Evolutionary conservation across 2,113 vertebrate genomes (phyloP), one percentile per base, ranked within the genome.

Genomic region (Polypterus bichir): DNA sequence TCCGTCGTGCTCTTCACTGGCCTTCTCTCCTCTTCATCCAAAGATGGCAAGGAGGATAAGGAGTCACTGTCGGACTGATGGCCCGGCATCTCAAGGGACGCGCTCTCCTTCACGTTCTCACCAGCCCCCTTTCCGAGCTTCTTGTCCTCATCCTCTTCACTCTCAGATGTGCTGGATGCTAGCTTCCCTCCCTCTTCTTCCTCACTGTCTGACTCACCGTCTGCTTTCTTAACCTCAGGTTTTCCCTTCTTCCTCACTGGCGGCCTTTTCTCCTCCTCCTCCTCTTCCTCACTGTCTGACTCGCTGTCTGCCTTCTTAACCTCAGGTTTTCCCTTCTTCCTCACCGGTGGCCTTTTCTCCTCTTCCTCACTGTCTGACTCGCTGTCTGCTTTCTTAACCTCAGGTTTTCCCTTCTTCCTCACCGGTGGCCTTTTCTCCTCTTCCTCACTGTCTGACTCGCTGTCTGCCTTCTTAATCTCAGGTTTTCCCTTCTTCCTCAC

Each of bases 41-140:
- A 27, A 59, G 83, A 85, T 3, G 68, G 63, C 7, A 80, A 73
- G 49, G 80, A 81, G 2, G 78, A 81, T 5, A 76, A 80, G 0
- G 81, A 74, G 55, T 77, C 75, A 1, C 6, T 57, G 48, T 48
- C 51, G 5, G 62, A 3, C 9, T 54, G 27, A 27, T 27, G 27
- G 27, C 27, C 27, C 2, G 27, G 27, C 27, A 27, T 27, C 27
- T 27, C 27, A 27, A 27, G 27, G 27, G 27, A 27, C 27, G 66
- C 56, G 0, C 62, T 7, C 6, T 57, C 63, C 57, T 60, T 67
- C 55, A 68, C 68, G 47, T 11, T 47, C 49, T 59, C 5, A 3
- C 3, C 48, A 27, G 11, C 47, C n/a, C 47, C 49, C 11, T n/a
- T 44, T 44, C 8, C 5, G 6, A 6, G 9, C 7, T 44, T 4